Conservation (phyloP, 64 coral and sea anemone species). For the Pocillopora verrucosa region DNA sequence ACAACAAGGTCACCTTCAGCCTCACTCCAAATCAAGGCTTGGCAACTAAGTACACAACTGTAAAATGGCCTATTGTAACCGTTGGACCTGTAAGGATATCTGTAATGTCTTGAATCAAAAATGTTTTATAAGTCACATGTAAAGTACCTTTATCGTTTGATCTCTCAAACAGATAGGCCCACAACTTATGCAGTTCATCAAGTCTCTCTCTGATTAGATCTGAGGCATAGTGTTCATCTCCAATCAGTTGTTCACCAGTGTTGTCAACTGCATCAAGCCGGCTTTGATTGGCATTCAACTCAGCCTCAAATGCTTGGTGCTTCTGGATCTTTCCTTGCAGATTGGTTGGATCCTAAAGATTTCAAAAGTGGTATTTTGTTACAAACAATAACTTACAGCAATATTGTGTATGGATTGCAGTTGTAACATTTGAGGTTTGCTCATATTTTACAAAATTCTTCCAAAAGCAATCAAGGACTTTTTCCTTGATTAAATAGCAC, state of each 20-base stretch:
- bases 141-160: constrained; percentile 87
- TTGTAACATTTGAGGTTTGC: too few relatives aligned
- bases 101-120: neutral
- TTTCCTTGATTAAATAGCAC: too few relatives aligned
- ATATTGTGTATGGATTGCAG: too few relatives aligned
- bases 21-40: too few relatives aligned
- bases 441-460: too few relatives aligned
- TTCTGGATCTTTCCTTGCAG: constrained; percentile 98
- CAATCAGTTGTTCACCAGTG: constrained; percentile 84
- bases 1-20: too few relatives aligned
- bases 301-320: constrained; percentile 98
- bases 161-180: constrained; percentile 83
- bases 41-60: too few relatives aligned
- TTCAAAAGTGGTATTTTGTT: neutral
- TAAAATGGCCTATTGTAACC: too few relatives aligned
- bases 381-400: neutral
- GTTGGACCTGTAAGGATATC: too few relatives aligned
- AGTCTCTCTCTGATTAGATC: constrained; percentile 79
- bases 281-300: constrained; percentile 91
- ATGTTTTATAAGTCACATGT: neutral
- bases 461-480: too few relatives aligned
- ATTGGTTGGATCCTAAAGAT: constrained; percentile 85
- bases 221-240: constrained; percentile 90
- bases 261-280: constrained; percentile 86
- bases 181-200: constrained; percentile 91